phyloP scores from a whole-genome alignment of 2,113 vertebrate species.

The Thamnaconus septentrionalis region DNA sequence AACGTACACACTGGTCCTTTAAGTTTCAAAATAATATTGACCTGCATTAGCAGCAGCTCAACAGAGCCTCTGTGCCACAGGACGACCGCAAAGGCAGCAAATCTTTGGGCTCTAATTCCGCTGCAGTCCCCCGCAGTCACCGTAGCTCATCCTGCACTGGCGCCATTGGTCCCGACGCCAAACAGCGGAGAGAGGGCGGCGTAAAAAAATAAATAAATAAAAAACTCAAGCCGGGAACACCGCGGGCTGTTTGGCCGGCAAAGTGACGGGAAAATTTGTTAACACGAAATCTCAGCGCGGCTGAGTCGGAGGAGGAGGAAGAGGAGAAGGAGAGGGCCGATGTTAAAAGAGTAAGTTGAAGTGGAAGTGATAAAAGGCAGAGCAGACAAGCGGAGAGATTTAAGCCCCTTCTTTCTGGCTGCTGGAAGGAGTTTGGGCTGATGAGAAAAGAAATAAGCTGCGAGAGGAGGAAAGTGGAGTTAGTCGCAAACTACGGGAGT shows the following conservation, averaged over 20 bases:
- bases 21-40: not conserved
- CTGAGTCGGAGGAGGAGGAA: conserved; percentile 2
- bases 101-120: too few species aligned
- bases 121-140: not conserved
- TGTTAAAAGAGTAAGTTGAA: conserved; percentile 17
- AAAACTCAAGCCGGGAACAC: not conserved
- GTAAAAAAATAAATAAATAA: conserved; percentile 34
- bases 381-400: conserved; percentile 27
- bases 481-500: conserved; percentile 11
- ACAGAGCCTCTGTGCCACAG: too few species aligned
- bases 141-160: not conserved
- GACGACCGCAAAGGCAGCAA: too few species aligned
- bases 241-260: conserved; percentile 24
- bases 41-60: too few species aligned
- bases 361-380: conserved; percentile 16
- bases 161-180: not conserved
- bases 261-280: conserved; percentile 43
- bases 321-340: conserved; percentile 4
- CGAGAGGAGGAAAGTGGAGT: conserved; percentile 1
- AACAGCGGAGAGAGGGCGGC: conserved; percentile 13
- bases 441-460: conserved; percentile 6
- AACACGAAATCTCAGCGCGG: conserved; percentile 37
- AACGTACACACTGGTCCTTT: too few species aligned
- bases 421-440: conserved; percentile 10
- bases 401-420: conserved; percentile 3